Percentiles rank a stretch among this genome's conserved stretches.
These are phyloP conservation scores for Sphaeridia pumilis DNA, from an alignment of 2,888 invertebrate genomes.

Conservation along the genomic window DNA sequence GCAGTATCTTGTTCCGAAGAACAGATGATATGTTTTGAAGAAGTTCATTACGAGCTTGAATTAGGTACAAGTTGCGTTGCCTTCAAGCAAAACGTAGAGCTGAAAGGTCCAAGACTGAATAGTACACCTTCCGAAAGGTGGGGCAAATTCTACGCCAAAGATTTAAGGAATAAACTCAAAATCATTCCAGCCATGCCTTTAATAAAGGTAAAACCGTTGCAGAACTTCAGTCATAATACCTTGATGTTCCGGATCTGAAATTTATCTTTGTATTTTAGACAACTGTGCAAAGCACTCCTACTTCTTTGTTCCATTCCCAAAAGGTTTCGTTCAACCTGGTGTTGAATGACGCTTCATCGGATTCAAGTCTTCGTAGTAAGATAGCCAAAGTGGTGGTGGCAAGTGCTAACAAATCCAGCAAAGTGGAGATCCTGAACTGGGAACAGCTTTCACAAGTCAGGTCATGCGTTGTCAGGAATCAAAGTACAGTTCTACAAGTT, in stretches of 20 bases:
- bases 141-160: conserved; percentile 46
- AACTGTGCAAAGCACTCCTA: conserved; percentile 19
- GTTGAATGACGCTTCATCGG: conserved; percentile 18
- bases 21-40: conserved; percentile 17
- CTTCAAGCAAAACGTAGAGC: conserved; percentile 41
- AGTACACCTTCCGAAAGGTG: conserved; percentile 45
- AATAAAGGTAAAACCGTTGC: conserved; percentile 51
- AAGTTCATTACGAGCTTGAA: conserved; percentile 22
- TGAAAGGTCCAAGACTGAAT: conserved; percentile 49
- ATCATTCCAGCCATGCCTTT: conserved; percentile 70
- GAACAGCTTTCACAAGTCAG: background rate
- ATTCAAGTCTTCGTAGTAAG: conserved; percentile 8
- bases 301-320: conserved; percentile 23
- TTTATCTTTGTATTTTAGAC: conserved; percentile 17
- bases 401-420: conserved; percentile 21
- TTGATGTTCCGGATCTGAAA: background rate
- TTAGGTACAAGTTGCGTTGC: conserved; percentile 36
- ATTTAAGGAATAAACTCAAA: conserved; percentile 59
- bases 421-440: background rate
- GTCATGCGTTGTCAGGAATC: background rate
- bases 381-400: conserved; percentile 21
- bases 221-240: background rate
- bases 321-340: conserved; percentile 22
- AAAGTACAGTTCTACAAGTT: background rate
- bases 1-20: conserved; percentile 14